phyloP scores from a whole-genome alignment of 1,140 invertebrate genomes.

The Colletes gigas region DNA sequence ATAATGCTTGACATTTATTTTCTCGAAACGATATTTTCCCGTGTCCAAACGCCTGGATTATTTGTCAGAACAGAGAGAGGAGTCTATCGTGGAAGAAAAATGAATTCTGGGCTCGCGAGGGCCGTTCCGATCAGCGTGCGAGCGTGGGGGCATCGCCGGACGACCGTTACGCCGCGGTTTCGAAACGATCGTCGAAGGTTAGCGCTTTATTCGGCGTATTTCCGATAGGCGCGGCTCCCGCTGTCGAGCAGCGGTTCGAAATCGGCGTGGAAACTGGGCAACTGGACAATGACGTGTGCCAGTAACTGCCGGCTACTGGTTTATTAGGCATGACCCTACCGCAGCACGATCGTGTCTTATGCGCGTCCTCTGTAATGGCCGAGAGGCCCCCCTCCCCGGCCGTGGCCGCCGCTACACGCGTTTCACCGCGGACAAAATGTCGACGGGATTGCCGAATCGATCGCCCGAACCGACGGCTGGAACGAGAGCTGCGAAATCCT shows the following conservation, averaged over 20 bases:
- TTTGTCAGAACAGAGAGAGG: too few species aligned
- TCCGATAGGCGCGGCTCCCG: constrained; percentile 8
- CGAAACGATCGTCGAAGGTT: constrained; percentile 6
- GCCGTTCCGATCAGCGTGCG: not conserved
- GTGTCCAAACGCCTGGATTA: too few species aligned
- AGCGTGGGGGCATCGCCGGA: not conserved
- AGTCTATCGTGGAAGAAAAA: too few species aligned
- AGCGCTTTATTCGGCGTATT: constrained; percentile 23
- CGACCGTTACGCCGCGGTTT: not conserved
- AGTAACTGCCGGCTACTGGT: constrained; percentile 58
- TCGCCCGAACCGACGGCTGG: not conserved
- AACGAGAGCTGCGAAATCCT: not conserved
- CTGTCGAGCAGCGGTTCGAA: constrained; percentile 6
- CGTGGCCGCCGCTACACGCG: constrained; percentile 18
- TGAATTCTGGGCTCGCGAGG: too few species aligned
- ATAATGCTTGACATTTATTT: too few species aligned
- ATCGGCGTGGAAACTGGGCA: constrained; percentile 41
- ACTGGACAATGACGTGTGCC: constrained; percentile 39
- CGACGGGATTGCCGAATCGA: constrained; percentile 35
- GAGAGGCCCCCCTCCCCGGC: too few species aligned
- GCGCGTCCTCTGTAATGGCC: constrained; percentile 52
- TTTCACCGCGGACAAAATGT: constrained; percentile 52
- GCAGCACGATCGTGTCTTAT: constrained; percentile 65
- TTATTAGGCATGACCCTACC: constrained; percentile 63
- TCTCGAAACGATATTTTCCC: too few species aligned